Conservation (phyloP, 2,888 invertebrate species). For the Drosophila kambysellisi region DNA sequence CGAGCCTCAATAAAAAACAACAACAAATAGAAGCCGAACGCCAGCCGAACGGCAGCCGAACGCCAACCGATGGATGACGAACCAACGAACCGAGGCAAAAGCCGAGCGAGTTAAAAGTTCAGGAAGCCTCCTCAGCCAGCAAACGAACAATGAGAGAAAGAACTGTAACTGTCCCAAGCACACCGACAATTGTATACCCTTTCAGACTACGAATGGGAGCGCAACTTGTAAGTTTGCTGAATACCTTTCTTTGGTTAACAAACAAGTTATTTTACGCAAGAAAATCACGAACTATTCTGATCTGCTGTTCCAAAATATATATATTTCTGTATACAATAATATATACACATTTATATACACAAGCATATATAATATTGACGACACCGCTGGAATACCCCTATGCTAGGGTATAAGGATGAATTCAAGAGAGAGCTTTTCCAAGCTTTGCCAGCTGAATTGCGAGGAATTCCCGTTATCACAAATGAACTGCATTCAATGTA, state of each 20-base stretch:
- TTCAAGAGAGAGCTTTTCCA: constrained; percentile 7
- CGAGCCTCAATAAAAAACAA: constrained; percentile 22
- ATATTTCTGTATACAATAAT: neutral
- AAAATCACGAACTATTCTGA: neutral
- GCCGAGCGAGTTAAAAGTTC: constrained; percentile 7
- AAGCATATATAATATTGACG: no score
- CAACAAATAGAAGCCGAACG: neutral
- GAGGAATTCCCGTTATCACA: constrained; percentile 54
- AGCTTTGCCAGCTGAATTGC: constrained; percentile 27
- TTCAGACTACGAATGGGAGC: neutral
- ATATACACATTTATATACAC: neutral
- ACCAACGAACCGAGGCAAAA: constrained; percentile 8
- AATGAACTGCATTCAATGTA: constrained; percentile 13
- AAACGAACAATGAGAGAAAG: neutral
- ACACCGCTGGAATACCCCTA: neutral
- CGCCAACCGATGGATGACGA: constrained; percentile 22
- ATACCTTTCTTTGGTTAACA: no score
- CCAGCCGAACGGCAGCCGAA: constrained; percentile 20
- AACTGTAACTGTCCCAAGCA: neutral
- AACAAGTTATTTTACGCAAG: no score
- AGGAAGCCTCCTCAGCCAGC: constrained; percentile 18
- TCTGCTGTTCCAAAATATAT: neutral
- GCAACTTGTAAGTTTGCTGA: neutral
- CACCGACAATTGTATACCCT: neutral
- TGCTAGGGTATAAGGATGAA: neutral